Percentiles rank a stretch among this genome's conserved stretches.
Evolutionary conservation across 2,888 invertebrate genomes (phyloP).

Genomic region (Parelbella ahira): DNA sequence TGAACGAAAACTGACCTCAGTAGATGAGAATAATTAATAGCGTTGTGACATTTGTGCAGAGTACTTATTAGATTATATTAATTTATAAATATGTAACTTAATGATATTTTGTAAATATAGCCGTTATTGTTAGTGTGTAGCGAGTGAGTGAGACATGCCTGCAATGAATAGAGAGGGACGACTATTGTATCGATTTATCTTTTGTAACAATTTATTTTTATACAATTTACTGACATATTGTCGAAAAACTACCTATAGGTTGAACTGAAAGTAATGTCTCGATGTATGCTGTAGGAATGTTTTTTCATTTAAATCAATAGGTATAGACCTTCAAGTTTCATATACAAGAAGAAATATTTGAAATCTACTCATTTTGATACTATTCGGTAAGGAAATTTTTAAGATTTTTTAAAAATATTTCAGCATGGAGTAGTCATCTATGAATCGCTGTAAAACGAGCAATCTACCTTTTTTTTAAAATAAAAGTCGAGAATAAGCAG

Average conservation of each 20-base stretch:
- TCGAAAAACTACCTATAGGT: slow-evolving; percentile 62
- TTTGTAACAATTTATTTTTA: slow-evolving; percentile 68
- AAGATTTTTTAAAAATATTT: too few relatives aligned
- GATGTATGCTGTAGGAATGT: too few relatives aligned
- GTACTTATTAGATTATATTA: slow-evolving; percentile 80
- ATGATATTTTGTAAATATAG: slow-evolving; percentile 73
- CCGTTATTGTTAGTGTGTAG: slow-evolving; percentile 37
- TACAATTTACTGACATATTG: slow-evolving; percentile 72
- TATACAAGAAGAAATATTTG: too few relatives aligned
- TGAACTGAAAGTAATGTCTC: slow-evolving; percentile 44
- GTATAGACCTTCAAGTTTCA: too few relatives aligned
- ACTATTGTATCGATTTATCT: slow-evolving; percentile 36
- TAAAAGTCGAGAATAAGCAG: too few relatives aligned
- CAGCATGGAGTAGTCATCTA: too few relatives aligned
- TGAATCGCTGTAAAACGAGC: too few relatives aligned
- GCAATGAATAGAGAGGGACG: slow-evolving; percentile 38
- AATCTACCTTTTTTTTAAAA: too few relatives aligned
- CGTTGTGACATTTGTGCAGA: slow-evolving; percentile 76
- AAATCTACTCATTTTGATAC: too few relatives aligned
- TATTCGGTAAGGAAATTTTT: too few relatives aligned
- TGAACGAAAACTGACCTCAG: slow-evolving; percentile 51
- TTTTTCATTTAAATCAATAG: too few relatives aligned
- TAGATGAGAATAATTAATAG: slow-evolving; percentile 50
- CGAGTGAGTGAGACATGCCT: slow-evolving; percentile 32
- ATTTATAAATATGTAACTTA: slow-evolving; percentile 73